Evolutionary conservation across 2,797 vertebrate species (phyloP), one percentile per base, ranked within the genome.

Genomic region (Sebastes baramenuke): DNA sequence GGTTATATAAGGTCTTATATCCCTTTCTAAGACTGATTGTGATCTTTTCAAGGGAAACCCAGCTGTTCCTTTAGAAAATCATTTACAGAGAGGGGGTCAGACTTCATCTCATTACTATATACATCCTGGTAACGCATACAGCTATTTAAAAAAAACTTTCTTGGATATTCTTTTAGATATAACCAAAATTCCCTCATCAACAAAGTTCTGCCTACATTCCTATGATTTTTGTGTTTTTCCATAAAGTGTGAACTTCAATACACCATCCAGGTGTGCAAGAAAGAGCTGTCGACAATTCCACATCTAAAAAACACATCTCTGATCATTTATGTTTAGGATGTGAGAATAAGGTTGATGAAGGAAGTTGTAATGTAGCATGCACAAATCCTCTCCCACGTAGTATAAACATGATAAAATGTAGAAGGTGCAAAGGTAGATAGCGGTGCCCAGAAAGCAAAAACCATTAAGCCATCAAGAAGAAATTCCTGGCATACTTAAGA

Each of bases 401-500:
- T 3, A 59, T 55, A 58, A 58, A 60, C 16, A 46, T 46, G 16
- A 42, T 38, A 9, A 68, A 80, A 5, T 56, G 5, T 10, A 49
- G 32, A 42, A 67, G 34, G 25, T 52, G 12, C 6, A 3, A 24
- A 24, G 11, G 16, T 52, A 67, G 22, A 56, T 11, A 25, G 14
- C 2, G 0, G 12, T 55, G 9, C 25, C 14, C 11, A 38, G 29
- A 52, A 75, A 64, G 30, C 34, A 79, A 61, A 79, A 80, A 67
- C 2, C 60, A 79, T 87, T 67, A 49, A 75, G 36, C 27, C 42
- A 60, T 81, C 56, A 78, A 66, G 67, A 24, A 79, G 54, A 77
- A 52, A 84, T 82, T 87, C 70, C 67, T 80, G 46, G n/a, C 73
- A 8, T 55, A 22, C 58, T 36, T 72, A 14, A 64, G 64, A 77